Percentiles rank a stretch among this genome's conserved stretches.
These are phyloP conservation scores for Acrocephalus kingi DNA, from an alignment of 2,113 vertebrate species.

Conservation along the genomic window DNA sequence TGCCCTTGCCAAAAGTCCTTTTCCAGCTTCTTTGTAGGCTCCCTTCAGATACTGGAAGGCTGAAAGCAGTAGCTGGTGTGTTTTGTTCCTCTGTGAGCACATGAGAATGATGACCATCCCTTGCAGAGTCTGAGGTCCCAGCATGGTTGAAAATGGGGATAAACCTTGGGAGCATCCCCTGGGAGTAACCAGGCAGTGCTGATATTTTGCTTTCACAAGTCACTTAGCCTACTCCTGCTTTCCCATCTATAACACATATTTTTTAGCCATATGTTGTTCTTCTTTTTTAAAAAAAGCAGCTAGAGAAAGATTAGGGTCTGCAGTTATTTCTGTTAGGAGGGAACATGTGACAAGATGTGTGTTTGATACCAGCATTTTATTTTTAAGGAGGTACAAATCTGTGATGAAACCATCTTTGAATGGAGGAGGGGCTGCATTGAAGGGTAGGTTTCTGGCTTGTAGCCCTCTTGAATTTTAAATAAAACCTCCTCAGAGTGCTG, in stretches of 20 bases:
- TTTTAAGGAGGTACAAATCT: neutral
- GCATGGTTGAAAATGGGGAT: neutral
- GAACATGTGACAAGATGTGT: neutral
- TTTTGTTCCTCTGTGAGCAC: neutral
- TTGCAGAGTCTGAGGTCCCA: neutral
- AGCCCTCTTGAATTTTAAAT: neutral
- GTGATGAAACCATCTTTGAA: neutral
- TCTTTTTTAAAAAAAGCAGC: neutral
- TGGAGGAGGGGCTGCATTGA: neutral
- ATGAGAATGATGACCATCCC: neutral
- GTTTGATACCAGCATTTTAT: slow-evolving; percentile 4
- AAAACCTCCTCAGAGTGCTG: neutral
- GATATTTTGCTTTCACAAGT: neutral
- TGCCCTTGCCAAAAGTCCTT: neutral
- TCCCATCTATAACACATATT: neutral
- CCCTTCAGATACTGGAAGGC: neutral
- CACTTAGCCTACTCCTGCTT: neutral
- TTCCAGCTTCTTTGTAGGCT: neutral
- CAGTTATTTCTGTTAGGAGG: slow-evolving; percentile 21
- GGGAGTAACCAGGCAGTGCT: neutral
- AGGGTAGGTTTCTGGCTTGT: neutral
- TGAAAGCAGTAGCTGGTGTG: neutral
- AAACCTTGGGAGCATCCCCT: neutral
- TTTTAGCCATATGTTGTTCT: slow-evolving; percentile 19
- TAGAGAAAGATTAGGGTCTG: neutral